phyloP scores from a whole-genome alignment of 2,113 vertebrate genomes.

The Amazona vittata region DNA sequence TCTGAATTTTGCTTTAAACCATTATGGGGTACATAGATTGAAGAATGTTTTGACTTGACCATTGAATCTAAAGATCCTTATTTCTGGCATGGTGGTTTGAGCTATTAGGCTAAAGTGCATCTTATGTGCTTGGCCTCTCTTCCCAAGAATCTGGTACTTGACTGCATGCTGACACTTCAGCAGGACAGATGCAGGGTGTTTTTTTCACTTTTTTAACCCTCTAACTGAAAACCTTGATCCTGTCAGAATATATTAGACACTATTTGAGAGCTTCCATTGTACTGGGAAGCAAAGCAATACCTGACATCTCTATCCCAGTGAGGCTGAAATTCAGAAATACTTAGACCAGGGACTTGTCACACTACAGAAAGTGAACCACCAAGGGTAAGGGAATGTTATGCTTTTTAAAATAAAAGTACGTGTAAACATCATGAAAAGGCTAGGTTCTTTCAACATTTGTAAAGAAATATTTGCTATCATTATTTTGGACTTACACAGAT shows the following conservation, averaged over 20 bases:
- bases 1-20: neutral
- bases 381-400: neutral
- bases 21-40: neutral
- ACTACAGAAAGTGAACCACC: neutral
- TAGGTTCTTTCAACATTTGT: neutral
- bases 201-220: neutral
- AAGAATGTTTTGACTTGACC: neutral
- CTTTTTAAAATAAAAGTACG: neutral
- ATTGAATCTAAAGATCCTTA: neutral
- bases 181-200: neutral
- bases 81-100: neutral
- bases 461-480: neutral
- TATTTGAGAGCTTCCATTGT: neutral
- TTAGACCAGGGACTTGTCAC: neutral
- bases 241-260: neutral
- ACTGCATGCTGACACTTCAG: neutral
- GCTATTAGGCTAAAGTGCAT: neutral
- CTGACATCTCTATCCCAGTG: neutral
- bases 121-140: neutral
- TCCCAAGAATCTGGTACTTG: neutral
- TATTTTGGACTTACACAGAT: conserved; percentile 1
- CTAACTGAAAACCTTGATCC: neutral
- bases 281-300: neutral
- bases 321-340: neutral
- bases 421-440: neutral